phyloP scores from a whole-genome alignment of 2,888 invertebrate genomes.

The Schizaphis graminum region DNA sequence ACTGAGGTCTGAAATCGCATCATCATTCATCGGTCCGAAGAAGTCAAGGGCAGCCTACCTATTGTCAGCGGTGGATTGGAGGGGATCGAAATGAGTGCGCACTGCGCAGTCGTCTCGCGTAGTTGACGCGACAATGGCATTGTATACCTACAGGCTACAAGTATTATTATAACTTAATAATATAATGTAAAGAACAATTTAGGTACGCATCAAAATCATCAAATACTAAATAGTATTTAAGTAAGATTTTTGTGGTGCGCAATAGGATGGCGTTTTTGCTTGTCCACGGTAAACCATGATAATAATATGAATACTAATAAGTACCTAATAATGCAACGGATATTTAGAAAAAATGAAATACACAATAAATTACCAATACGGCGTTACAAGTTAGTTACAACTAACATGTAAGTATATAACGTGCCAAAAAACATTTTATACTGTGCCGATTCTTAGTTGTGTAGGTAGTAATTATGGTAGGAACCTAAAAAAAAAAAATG shows the following conservation, averaged over 20 bases:
- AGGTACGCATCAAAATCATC: neutral
- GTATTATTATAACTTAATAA: neutral
- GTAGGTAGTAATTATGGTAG: too few relatives aligned
- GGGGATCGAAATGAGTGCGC: neutral
- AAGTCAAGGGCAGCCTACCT: neutral
- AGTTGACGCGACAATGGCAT: neutral
- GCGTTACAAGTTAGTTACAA: neutral
- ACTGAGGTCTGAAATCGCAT: neutral
- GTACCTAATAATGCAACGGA: neutral
- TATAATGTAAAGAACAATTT: neutral
- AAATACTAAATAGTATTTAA: neutral
- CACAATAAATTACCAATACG: neutral
- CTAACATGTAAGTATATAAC: neutral
- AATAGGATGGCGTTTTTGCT: neutral
- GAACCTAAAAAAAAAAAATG: too few relatives aligned
- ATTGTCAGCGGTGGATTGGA: neutral
- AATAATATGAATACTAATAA: neutral
- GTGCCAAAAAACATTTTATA: neutral
- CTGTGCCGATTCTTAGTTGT: neutral
- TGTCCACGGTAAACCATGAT: neutral
- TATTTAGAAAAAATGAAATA: neutral
- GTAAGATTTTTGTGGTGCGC: neutral
- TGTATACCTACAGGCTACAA: neutral
- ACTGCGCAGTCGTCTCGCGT: neutral
- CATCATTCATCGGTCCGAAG: neutral